Conservation (phyloP, 2,113 vertebrate species). For the Ardeotis arabs region DNA sequence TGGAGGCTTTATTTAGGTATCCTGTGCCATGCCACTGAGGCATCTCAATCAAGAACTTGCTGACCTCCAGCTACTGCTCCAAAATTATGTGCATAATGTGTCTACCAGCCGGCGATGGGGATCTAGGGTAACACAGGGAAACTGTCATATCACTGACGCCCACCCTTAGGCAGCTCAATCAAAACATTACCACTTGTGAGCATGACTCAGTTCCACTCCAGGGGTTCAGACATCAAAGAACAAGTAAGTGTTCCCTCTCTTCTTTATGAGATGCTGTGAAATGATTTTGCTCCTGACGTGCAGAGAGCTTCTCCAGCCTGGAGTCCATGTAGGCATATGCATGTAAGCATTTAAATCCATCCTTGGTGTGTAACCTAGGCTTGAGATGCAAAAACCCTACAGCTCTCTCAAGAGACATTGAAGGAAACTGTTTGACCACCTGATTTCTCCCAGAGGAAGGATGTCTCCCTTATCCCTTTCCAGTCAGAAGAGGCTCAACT, state of each 20-base stretch:
- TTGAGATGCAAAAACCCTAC: background rate
- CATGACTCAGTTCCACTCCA: rapidly evolving
- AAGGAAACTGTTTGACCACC: background rate
- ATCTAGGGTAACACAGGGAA: background rate
- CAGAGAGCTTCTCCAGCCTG: background rate
- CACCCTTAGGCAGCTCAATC: background rate
- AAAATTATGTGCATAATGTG: background rate
- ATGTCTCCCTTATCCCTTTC: background rate
- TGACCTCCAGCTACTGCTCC: background rate
- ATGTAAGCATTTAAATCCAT: background rate
- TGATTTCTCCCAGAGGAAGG: background rate
- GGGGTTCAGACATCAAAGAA: background rate
- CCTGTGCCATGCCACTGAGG: background rate
- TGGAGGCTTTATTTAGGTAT: background rate
- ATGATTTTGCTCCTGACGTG: background rate
- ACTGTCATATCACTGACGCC: background rate
- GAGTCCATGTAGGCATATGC: rapidly evolving
- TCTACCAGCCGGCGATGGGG: background rate
- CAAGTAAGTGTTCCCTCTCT: background rate
- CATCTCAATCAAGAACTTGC: background rate
- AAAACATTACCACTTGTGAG: background rate
- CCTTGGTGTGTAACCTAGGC: background rate
- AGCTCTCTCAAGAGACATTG: background rate
- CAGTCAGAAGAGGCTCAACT: background rate
- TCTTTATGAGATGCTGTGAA: background rate